A percentile compares a stretch with the other conserved stretches of the same genome.
Evolutionary conservation across 2,888 invertebrate species (phyloP).

Genomic region (Endotricha flammealis): DNA sequence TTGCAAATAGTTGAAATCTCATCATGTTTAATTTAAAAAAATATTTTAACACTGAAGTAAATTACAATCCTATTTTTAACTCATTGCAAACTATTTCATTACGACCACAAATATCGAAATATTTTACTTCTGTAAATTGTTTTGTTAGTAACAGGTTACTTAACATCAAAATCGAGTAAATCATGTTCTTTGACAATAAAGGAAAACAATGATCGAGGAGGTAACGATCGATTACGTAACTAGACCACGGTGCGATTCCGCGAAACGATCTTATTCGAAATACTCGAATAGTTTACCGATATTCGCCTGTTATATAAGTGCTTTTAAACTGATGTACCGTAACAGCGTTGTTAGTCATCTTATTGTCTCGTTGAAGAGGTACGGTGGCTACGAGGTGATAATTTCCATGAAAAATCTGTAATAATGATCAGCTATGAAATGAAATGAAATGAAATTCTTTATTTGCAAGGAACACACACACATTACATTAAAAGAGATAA

Average conservation of each 20-base stretch:
- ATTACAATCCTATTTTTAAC: too few relatives aligned
- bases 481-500: too few relatives aligned
- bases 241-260: conserved; percentile 34
- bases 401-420: too few relatives aligned
- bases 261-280: conserved; percentile 5
- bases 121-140: conserved; percentile 7
- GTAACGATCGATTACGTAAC: conserved; percentile 45
- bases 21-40: too few relatives aligned
- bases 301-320: conserved; percentile 8
- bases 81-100: not conserved
- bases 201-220: conserved; percentile 34
- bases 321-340: not conserved
- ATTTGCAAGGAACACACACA: too few relatives aligned
- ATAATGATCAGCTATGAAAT: too few relatives aligned
- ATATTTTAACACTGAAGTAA: too few relatives aligned
- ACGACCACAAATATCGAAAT: conserved; percentile 1
- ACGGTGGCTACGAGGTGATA: too few relatives aligned
- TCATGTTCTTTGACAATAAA: conserved; percentile 34
- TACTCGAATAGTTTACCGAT: conserved; percentile 5
- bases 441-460: too few relatives aligned
- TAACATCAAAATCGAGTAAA: conserved; percentile 33
- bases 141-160: conserved; percentile 30
- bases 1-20: too few relatives aligned
- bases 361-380: not conserved
- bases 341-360: too few relatives aligned